A percentile compares a stretch with the other conserved stretches of the same genome.
These are phyloP conservation scores for Embidobia sp. DNA, from an alignment of 2,888 invertebrate genomes.

Conservation along the genomic window DNA sequence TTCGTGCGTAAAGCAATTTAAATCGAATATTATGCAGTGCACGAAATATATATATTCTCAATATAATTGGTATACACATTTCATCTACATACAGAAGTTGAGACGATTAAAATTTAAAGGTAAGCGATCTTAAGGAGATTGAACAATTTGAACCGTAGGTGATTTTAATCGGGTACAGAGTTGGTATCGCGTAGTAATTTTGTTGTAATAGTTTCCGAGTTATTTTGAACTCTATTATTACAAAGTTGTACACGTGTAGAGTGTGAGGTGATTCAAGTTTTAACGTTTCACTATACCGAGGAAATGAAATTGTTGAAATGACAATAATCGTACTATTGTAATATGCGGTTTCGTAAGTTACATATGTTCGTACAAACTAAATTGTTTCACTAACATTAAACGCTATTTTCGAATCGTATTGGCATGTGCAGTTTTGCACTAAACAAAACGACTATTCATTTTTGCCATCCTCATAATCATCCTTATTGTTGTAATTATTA, in stretches of 20 bases:
- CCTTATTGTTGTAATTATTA: too few relatives aligned
- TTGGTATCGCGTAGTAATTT: conserved; percentile 19
- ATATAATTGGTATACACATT: too few relatives aligned
- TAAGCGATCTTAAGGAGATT: conserved; percentile 4
- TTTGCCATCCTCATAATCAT: too few relatives aligned
- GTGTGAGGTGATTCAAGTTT: conserved; percentile 13
- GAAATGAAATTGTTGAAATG: conserved; percentile 13
- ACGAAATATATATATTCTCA: too few relatives aligned
- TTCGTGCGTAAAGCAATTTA: too few relatives aligned
- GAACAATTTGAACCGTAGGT: conserved; percentile 1
- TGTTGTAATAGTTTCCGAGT: conserved; percentile 19
- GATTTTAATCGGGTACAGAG: conserved; percentile 16
- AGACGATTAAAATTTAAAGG: not conserved
- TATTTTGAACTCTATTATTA: conserved; percentile 21
- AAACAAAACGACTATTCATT: not conserved
- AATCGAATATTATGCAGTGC: too few relatives aligned
- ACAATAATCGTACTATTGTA: not conserved
- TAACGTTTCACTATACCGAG: conserved; percentile 1
- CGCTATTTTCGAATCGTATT: too few relatives aligned
- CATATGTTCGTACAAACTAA: too few relatives aligned
- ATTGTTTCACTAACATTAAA: too few relatives aligned
- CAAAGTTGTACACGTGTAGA: conserved; percentile 18
- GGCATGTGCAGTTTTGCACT: too few relatives aligned
- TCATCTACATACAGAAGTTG: too few relatives aligned
- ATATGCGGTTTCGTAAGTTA: not conserved